Base-by-base conservation (phyloP, 2,113 vertebrate species). In the Ammodytes dubius region DNA sequence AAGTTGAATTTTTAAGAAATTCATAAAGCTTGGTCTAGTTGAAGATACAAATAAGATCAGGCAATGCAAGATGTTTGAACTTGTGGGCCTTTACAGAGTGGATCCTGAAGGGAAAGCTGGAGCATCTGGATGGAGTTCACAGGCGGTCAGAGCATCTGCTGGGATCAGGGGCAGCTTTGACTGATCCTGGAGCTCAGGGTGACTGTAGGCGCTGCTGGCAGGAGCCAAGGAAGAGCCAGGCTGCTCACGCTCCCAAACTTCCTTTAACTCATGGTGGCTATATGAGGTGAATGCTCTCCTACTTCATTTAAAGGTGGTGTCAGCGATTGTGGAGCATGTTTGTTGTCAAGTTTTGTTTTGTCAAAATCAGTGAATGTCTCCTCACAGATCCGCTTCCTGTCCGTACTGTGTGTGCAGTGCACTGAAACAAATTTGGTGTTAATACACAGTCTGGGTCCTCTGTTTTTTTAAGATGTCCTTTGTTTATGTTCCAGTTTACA, bases 111-210 rank as follows among this genome's bases (percentile, higher is more conserved):
- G 82, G 68, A 90, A 70, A 47, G 40, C 66, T 68, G 49, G 43
- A 70, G 63, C 76, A 82, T 79, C 87, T 91, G 90, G 90, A 91
- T 73, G n/a, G 66, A 80, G 73, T 88, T 88, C 72, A 89, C 74
- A 78, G 77, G 69, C 74, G 50, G 74, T 58, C 73, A 40, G 83
- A 92, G 83, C 87, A 91, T 91, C 84, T 89, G 89, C 80, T 61
- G 85, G 86, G 87, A 88, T 91, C 64, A 75, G n/a, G 70, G 78
- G 63, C 69, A 69, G 81, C 78, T 79, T 78, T 83, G 42, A 71
- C 60, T 83, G 79, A 90, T 86, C 78, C 67, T 15, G 63, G 63
- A 73, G 81, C 85, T 90, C 81, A 88, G 63, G 71, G 67, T 68
- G 87, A 70, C 84, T 78, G 70, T 54, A 68, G 87, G 84, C 87